Percentiles rank a stretch among this genome's conserved stretches.
phyloP scores from a whole-genome alignment of 2,797 vertebrate species.

The Helarctos malayanus region DNA sequence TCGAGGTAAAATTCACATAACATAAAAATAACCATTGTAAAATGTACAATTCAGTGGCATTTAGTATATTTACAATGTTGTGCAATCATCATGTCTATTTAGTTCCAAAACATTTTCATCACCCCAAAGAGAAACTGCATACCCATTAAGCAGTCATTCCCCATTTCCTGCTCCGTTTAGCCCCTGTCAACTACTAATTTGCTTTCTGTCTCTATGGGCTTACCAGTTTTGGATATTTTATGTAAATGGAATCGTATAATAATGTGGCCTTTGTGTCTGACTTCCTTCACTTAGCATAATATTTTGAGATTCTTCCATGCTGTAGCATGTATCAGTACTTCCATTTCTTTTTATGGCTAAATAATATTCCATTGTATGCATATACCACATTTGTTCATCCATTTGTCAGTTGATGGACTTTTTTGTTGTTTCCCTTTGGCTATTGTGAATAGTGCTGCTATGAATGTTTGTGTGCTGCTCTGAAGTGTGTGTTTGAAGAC shows the following conservation, averaged over 20 bases:
- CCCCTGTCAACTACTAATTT: slow-evolving; percentile 48
- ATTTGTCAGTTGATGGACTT: slow-evolving; percentile 60
- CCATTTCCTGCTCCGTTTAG: not conserved
- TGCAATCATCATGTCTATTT: not conserved
- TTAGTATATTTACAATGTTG: slow-evolving; percentile 51
- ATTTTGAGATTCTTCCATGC: slow-evolving; percentile 65
- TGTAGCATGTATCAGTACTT: slow-evolving; percentile 56
- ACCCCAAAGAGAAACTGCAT: not conserved
- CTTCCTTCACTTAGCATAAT: slow-evolving; percentile 60
- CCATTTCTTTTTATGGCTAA: slow-evolving; percentile 68
- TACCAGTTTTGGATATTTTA: slow-evolving; percentile 44
- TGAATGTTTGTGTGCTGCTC: slow-evolving; percentile 57
- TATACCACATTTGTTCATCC: slow-evolving; percentile 44
- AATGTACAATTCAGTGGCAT: slow-evolving; percentile 39
- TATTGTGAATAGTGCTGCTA: slow-evolving; percentile 53
- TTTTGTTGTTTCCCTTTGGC: slow-evolving; percentile 54
- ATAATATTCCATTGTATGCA: slow-evolving; percentile 62
- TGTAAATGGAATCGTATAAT: slow-evolving; percentile 45
- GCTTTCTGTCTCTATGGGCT: slow-evolving; percentile 63
- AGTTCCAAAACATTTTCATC: slow-evolving; percentile 63
- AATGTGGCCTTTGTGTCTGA: slow-evolving; percentile 58
- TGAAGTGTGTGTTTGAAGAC: slow-evolving; percentile 63
- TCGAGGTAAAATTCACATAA: slow-evolving; percentile 51
- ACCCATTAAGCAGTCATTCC: slow-evolving; percentile 22
- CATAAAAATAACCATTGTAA: slow-evolving; percentile 54